Evolutionary conservation across 1,140 invertebrate species (phyloP).

Genomic region (Cataglyphis hispanica): DNA sequence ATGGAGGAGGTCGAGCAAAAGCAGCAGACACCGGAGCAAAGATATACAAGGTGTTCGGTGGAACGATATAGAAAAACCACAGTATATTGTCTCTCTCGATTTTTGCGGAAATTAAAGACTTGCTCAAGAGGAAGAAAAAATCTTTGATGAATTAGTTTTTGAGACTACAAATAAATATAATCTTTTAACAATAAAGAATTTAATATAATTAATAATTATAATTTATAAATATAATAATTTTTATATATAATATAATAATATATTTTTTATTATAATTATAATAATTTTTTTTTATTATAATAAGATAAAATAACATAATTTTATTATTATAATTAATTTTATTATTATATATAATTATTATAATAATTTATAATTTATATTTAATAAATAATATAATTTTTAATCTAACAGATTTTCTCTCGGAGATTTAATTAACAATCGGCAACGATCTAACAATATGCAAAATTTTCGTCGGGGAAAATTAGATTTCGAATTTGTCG

Average conservation of each 20-base stretch:
- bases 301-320: too few relatives aligned
- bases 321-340: too few relatives aligned
- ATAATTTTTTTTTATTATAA: too few relatives aligned
- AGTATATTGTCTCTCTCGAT: neutral
- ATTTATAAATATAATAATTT: too few relatives aligned
- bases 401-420: neutral
- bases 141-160: neutral
- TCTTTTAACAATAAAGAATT: too few relatives aligned
- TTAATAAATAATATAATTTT: too few relatives aligned
- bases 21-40: slow-evolving; percentile 17
- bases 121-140: neutral
- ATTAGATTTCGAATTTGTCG: neutral
- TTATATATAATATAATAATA: too few relatives aligned
- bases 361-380: too few relatives aligned
- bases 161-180: neutral
- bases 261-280: too few relatives aligned
- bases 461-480: slow-evolving; percentile 6
- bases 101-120: neutral
- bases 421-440: neutral
- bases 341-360: too few relatives aligned
- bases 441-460: neutral
- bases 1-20: slow-evolving; percentile 35
- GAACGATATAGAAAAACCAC: neutral
- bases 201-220: too few relatives aligned
- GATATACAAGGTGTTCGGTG: slow-evolving; percentile 28